phyloP scores from a whole-genome alignment of 2,888 invertebrate species.

The Noctua pronuba region DNA sequence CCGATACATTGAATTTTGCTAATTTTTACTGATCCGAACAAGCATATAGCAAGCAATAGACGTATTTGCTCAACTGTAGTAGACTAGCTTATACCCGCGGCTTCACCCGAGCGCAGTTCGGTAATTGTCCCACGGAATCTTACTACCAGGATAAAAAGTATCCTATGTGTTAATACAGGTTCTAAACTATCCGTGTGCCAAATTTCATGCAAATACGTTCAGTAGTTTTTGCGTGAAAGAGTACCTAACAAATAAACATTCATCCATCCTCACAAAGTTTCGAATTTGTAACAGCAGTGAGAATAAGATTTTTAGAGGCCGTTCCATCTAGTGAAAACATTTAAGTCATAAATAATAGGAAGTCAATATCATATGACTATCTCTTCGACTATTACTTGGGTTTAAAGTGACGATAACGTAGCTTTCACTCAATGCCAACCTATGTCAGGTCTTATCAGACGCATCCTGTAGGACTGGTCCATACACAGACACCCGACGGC shows the following conservation, averaged over 20 bases:
- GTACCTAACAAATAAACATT: neutral
- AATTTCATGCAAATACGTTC: neutral
- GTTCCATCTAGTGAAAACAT: neutral
- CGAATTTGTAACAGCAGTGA: neutral
- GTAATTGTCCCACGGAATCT: neutral
- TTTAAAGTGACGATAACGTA: conserved; percentile 22
- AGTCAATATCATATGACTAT: neutral
- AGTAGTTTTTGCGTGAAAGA: neutral
- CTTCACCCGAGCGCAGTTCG: too few relatives aligned
- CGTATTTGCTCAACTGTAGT: neutral
- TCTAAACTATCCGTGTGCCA: neutral
- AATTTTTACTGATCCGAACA: neutral
- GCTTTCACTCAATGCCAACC: conserved; percentile 50
- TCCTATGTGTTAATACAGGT: neutral
- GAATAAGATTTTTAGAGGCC: neutral
- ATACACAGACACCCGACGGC: neutral
- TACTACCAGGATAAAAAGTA: neutral
- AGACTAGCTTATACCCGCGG: neutral
- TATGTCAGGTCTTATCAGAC: conserved; percentile 39
- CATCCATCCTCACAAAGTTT: neutral
- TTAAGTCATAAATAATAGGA: neutral
- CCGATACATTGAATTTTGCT: neutral
- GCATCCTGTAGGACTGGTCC: conserved; percentile 32
- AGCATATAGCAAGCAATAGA: neutral
- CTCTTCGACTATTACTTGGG: neutral